These are phyloP conservation scores for human DNA, from an alignment of 2,113 vertebrate species.

Conservation along the genomic window DNA sequence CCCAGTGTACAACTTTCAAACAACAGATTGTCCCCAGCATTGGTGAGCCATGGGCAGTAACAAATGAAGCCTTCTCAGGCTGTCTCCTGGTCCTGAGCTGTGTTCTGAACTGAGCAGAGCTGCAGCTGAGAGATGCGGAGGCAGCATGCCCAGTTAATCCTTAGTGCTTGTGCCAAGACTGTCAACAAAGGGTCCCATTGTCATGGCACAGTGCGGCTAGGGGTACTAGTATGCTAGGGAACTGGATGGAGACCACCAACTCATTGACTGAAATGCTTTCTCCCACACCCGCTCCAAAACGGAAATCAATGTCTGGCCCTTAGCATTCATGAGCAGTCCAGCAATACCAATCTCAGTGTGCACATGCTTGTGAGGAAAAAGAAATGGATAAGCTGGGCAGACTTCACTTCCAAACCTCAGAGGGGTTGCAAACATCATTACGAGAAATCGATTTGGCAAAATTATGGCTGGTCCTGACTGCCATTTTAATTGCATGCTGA, in stretches of 20 bases:
- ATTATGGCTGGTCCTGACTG: constrained; percentile 36
- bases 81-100: constrained; percentile 4
- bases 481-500: constrained; percentile 62
- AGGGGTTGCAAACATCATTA: constrained; percentile 3
- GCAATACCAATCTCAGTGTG: neutral
- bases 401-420: constrained; percentile 23
- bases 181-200: constrained; percentile 59
- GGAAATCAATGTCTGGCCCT: constrained; percentile 62
- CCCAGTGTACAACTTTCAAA: constrained; percentile 40
- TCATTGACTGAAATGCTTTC: constrained; percentile 22
- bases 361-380: neutral
- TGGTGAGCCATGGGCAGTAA: constrained; percentile 24
- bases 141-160: constrained; percentile 64
- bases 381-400: constrained; percentile 25
- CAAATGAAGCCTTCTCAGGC: constrained; percentile 56
- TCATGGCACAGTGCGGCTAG: neutral
- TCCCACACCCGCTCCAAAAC: neutral
- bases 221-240: neutral
- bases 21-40: constrained; percentile 64
- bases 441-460: constrained; percentile 67
- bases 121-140: constrained; percentile 12
- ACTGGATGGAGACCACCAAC: constrained; percentile 39
- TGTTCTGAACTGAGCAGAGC: neutral
- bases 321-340: constrained; percentile 36
- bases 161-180: constrained; percentile 48